Conservation (phyloP, 2,888 invertebrate species). For the Platypus cylindrus region DNA sequence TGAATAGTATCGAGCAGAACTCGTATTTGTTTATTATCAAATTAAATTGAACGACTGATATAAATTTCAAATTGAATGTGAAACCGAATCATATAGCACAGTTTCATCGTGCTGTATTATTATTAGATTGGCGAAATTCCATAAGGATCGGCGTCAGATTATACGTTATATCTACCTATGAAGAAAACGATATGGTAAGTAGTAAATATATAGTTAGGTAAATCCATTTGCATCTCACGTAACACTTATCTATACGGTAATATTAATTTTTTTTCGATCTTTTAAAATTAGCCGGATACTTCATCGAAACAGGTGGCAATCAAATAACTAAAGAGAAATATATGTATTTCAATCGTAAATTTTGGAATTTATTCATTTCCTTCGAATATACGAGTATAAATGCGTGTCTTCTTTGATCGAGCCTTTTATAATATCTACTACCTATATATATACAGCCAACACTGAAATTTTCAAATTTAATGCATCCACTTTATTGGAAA, state of each 20-base stretch:
- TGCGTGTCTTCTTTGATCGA: too few species aligned
- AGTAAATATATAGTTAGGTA: slow-evolving; percentile 2
- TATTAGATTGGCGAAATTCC: slow-evolving; percentile 1
- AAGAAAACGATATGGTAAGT: too few species aligned
- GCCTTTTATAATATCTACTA: too few species aligned
- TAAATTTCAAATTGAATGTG: slow-evolving; percentile 1
- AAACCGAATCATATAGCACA: background rate
- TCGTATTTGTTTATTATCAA: too few species aligned
- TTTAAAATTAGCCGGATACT: too few species aligned
- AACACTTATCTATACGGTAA: slow-evolving; percentile 8
- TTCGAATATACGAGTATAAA: too few species aligned
- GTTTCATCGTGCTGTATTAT: background rate
- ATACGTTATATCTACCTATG: too few species aligned
- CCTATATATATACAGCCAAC: too few species aligned
- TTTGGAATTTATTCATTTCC: background rate
- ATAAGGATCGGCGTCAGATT: slow-evolving; percentile 1
- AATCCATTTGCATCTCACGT: slow-evolving; percentile 9
- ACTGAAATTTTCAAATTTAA: too few species aligned
- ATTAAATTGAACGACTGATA: background rate
- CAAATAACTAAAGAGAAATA: background rate
- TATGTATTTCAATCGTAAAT: slow-evolving; percentile 2
- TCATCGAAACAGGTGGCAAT: slow-evolving; percentile 1
- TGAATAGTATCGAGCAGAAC: too few species aligned
- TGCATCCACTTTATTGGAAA: too few species aligned
- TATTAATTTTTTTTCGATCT: slow-evolving; percentile 12